Evolutionary conservation across 2,888 invertebrate species (phyloP), one percentile per base, ranked within the genome.

Genomic region (Drosophila neonasuta): DNA sequence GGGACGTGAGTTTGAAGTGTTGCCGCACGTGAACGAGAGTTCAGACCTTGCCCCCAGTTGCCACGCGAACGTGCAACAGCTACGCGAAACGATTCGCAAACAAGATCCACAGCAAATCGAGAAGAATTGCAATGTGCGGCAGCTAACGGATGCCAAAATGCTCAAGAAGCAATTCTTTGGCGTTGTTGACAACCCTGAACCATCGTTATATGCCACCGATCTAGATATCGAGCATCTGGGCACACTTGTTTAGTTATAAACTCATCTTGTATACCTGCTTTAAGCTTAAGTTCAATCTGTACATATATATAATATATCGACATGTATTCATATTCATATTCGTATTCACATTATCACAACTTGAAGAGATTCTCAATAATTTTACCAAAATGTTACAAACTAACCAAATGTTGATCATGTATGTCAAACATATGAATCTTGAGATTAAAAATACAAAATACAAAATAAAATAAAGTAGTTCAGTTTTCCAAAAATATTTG

Each of bases 1-100:
- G 61, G 93, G 92, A 2, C 86, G 92, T 66, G 92, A 93, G 66
- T 88, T 93, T 51, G 76, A 83, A 39, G 51, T 58, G 10, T 49
- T 39, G 62, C 64, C 62, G 50, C n/a, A 36, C 7, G 24, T 24
- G 24, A 24, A 24, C 24, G 56, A 24, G n/a, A 51, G 30, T 11
- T 29, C 11, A 29, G 45, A 36, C 10, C 29, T 17, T 36, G 29
- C 30, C 45, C 6, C 46, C n/a, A 41, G 13, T 41, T 41, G 39
- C 15, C 36, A 36, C 36, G 13, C 39, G 8, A 41, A 20, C 8
- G 20, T 59, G 56, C 46, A 24, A 24, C 36, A 41, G 17, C 15
- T 49, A n/a, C 54, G 56, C 2, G 32, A 34, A 34, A 45, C 57
- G 4, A 32, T 54, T 8, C 48, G 13, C 8, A 48, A 51, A 34